Evolutionary conservation across 2,888 invertebrate species (phyloP), one percentile per base, ranked within the genome.

Genomic region (Candidula unifasciata): DNA sequence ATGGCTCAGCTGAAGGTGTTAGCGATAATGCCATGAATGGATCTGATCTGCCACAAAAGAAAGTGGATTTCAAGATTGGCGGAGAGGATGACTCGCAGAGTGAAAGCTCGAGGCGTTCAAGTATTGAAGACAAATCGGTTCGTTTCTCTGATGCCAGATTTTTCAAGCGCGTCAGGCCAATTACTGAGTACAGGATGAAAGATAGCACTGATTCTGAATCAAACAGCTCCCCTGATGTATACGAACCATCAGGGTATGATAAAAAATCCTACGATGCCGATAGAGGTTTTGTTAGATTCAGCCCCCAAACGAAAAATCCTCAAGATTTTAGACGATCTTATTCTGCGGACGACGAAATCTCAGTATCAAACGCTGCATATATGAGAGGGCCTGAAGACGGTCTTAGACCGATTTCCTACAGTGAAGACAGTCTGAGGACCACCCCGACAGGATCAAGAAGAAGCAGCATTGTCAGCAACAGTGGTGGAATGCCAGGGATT

Each of bases 251-350:
- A 60, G 35, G 44, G 3, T 37, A 44, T 66, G 68, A 24, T 0
- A 44, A 18, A 27, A 79, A 27, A 71, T 52, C 54, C 3, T 54
- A 80, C 24, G 80, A 80, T 71, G 57, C 52, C 27, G 54, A 54
- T 33, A 69, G 24, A 69, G 80, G 80, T 24, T 79, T 79, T 68
- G 66, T 68, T 21, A 27, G 30, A 64, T 18, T 18, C 16, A 37
- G 66, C 33, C 30, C 13, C 6, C n/a, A 52, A 0, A 44, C 18
- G 2, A 52, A 44, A n/a, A 0, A 30, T 10, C 33, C 44, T 30
- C 21, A 13, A 0, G 44, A 68, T 35, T 21, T 18, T 1, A 13
- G 21, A 33, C 37, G 66, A 66, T 52, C 52, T 16, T 27, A 8
- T 37, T 68, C 66, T 52, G n/a, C 35, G 5, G 66, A 44, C 27